A percentile compares a stretch with the other conserved stretches of the same genome.
These are phyloP conservation scores for Tonatia bakeri DNA, from an alignment of 2,113 vertebrate genomes.

Conservation along the genomic window DNA sequence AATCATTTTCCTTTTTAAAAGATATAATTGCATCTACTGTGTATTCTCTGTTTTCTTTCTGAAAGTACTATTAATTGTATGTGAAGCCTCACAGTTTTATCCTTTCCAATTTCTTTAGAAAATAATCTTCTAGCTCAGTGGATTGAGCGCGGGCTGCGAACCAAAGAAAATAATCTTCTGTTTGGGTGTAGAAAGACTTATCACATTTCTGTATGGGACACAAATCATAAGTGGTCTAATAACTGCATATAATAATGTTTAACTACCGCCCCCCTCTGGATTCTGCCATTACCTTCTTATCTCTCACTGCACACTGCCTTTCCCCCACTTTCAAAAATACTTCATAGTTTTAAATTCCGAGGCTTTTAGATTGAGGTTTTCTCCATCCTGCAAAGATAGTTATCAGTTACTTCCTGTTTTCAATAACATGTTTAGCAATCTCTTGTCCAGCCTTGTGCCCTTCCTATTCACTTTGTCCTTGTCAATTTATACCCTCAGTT, in stretches of 20 bases:
- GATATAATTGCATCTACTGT: neutral
- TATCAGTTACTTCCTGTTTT: neutral
- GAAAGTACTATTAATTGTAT: neutral
- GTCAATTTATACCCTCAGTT: neutral
- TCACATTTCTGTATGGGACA: neutral
- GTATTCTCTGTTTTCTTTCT: neutral
- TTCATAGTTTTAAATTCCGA: neutral
- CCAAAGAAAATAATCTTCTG: neutral
- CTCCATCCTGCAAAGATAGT: neutral
- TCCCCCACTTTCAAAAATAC: neutral
- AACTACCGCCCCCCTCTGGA: neutral
- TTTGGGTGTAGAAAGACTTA: neutral
- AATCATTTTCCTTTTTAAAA: neutral
- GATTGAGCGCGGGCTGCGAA: too few species aligned
- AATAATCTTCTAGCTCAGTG: neutral
- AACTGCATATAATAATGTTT: neutral
- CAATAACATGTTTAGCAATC: neutral
- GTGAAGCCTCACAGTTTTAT: neutral
- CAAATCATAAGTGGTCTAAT: neutral
- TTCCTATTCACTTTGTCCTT: neutral
- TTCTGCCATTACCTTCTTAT: neutral
- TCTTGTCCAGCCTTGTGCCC: neutral
- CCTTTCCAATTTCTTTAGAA: neutral
- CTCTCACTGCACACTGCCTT: neutral
- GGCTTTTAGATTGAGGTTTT: neutral